Conservation (phyloP, 2,797 vertebrate genomes). For the Pangasius sanitwongsei region DNA sequence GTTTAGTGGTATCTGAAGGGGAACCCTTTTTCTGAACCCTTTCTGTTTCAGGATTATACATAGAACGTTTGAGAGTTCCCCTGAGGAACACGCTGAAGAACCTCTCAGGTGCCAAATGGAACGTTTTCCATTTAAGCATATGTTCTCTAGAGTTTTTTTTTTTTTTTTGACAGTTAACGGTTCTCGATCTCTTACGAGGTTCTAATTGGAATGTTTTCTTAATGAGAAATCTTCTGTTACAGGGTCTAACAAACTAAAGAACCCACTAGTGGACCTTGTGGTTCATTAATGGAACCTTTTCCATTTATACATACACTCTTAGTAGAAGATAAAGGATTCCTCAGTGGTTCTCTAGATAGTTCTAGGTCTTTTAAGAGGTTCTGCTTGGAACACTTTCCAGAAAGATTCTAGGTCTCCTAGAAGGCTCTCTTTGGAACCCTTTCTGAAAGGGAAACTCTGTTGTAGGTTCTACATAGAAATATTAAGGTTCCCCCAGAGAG, state of each 20-base stretch:
- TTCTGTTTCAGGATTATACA: not conserved
- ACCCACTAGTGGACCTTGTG: not conserved
- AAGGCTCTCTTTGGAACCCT: not conserved
- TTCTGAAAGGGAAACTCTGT: not conserved
- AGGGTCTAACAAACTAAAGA: not conserved
- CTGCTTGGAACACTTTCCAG: not conserved
- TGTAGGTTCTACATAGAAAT: not conserved
- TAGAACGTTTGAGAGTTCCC: not conserved
- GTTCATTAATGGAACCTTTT: not conserved
- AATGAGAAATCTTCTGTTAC: not conserved
- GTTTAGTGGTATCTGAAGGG: not conserved
- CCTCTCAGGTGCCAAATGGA: not conserved
- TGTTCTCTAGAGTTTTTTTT: too few species aligned
- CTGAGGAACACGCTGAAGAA: not conserved
- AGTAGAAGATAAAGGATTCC: not conserved
- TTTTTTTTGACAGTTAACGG: not conserved
- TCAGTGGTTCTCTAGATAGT: not conserved
- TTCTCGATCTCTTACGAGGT: not conserved
- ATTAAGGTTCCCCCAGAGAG: not conserved
- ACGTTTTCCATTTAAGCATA: not conserved
- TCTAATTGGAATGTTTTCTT: not conserved
- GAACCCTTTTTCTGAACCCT: not conserved
- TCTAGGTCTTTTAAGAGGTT: not conserved
- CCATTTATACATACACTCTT: not conserved
- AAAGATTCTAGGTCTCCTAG: not conserved